phyloP scores from a whole-genome alignment of 1,140 invertebrate genomes.

The Conus ventricosus region DNA sequence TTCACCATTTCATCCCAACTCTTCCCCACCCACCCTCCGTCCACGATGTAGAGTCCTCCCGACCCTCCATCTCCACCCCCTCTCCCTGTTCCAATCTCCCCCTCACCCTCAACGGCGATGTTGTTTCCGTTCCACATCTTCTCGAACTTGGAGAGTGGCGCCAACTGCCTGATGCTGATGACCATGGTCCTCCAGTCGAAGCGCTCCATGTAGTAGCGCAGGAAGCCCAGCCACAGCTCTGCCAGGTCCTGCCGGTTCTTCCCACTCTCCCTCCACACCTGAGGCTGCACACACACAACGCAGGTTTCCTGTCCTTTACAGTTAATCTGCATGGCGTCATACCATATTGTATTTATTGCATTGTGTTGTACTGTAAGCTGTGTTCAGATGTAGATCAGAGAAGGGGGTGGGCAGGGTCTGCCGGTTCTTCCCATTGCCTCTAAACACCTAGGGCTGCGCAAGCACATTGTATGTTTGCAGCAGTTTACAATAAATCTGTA shows the following conservation, averaged over 20 bases:
- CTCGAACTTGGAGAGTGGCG: slow-evolving; percentile 76
- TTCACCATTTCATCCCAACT: no score
- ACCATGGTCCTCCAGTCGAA: slow-evolving; percentile 79
- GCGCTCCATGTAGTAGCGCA: slow-evolving; percentile 78
- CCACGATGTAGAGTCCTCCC: not conserved
- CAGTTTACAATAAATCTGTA: no score
- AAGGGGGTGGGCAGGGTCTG: no score
- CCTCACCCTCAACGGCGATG: slow-evolving; percentile 79
- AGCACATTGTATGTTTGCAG: no score
- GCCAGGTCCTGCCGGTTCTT: slow-evolving; percentile 77
- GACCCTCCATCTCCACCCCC: not conserved
- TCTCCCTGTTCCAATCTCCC: slow-evolving; percentile 79
- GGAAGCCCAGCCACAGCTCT: slow-evolving; percentile 78
- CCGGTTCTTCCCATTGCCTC: no score
- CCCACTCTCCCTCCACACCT: slow-evolving; percentile 75
- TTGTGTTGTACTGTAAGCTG: no score
- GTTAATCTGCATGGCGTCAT: no score
- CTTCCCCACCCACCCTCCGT: no score
- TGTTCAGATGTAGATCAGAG: no score
- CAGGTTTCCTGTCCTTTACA: not conserved
- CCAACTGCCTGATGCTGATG: slow-evolving; percentile 77
- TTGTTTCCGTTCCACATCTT: slow-evolving; percentile 79
- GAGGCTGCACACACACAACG: slow-evolving; percentile 63
- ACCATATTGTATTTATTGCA: no score
- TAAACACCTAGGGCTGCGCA: no score